Evolutionary conservation across 2,113 vertebrate species (phyloP), one percentile per base, ranked within the genome.

Genomic region (Passer domesticus): DNA sequence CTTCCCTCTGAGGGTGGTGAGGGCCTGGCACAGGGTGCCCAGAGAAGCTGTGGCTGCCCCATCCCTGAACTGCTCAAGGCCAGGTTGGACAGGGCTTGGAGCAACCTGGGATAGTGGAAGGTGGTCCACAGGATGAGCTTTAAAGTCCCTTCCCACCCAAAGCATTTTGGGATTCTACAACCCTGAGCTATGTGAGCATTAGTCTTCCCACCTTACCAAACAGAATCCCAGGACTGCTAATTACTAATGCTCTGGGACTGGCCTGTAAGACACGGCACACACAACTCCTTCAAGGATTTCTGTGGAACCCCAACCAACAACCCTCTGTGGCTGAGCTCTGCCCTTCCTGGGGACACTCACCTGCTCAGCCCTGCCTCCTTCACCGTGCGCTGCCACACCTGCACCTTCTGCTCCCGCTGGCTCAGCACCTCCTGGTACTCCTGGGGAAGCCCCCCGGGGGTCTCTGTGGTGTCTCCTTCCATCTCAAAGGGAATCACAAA

Each of bases 381-480:
- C 81, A 99, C 98, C 1, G 95, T 98, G 94, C 97, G 99, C 97
- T 99, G 99, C 99, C 99, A 99, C 88, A 96, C 96, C 69, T 98
- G 98, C 6, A 99, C 98, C 86, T 97, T 98, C 95, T 97, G 97
- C 84, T 99, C 97, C 74, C 99, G 97, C 56, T 98, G 97, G 2
- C 95, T 97, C 76, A 99, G 77, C 1, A 94, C 98, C 70, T 98
- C 98, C 97, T 98, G 98, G 85, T 99, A 99, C 0, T 35, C 89
- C 2, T 91, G 85, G 0, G 99, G 99, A 46, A 99, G 96, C 28
- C 98, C 99, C 15, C 99, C 99, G 0, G 99, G 99, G 1, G 98
- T 98, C 96, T 99, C 99, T 2, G 98, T 98, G 1, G 99, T 99
- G 97, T 99, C 99, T 21, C 99, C 99, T 95, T 99, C 98, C 98